Evolutionary conservation across 2,888 invertebrate genomes (phyloP).

Genomic region (Dynastes maya): DNA sequence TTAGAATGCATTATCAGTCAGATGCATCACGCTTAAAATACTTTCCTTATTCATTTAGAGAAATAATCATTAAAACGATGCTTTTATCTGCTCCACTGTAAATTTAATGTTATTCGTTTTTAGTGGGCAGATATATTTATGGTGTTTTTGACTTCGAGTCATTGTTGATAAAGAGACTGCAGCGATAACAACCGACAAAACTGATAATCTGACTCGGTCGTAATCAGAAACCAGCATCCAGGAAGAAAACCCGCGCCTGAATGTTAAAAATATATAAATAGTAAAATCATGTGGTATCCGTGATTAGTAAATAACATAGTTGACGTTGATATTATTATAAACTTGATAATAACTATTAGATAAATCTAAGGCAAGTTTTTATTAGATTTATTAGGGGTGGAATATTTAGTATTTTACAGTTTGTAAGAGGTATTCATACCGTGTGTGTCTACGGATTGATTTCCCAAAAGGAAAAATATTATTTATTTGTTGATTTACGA

Average conservation of each 20-base stretch:
- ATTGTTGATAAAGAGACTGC: conserved; percentile 46
- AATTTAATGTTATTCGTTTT: conserved; percentile 44
- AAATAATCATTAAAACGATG: conserved; percentile 48
- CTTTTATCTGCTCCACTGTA: conserved; percentile 36
- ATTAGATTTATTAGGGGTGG: too few relatives aligned
- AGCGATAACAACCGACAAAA: conserved; percentile 49
- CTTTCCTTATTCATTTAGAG: conserved; percentile 48
- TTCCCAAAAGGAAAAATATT: too few relatives aligned
- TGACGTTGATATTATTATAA: conserved; percentile 20
- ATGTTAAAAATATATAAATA: conserved; percentile 45
- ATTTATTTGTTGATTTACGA: too few relatives aligned
- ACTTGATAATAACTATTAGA: too few relatives aligned
- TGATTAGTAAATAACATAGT: conserved; percentile 40
- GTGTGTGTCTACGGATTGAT: too few relatives aligned
- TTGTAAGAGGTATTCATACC: too few relatives aligned
- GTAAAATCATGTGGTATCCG: conserved; percentile 39
- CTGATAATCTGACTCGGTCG: conserved; percentile 52
- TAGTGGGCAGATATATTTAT: conserved; percentile 51
- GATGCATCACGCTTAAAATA: conserved; percentile 49
- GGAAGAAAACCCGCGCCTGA: conserved; percentile 55
- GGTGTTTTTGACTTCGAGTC: conserved; percentile 54
- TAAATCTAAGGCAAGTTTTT: too few relatives aligned
- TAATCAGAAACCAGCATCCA: conserved; percentile 54
- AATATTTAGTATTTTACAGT: too few relatives aligned
- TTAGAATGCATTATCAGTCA: conserved; percentile 42